Evolutionary conservation across 2,888 invertebrate species (phyloP).

Genomic region (Nineta flava): DNA sequence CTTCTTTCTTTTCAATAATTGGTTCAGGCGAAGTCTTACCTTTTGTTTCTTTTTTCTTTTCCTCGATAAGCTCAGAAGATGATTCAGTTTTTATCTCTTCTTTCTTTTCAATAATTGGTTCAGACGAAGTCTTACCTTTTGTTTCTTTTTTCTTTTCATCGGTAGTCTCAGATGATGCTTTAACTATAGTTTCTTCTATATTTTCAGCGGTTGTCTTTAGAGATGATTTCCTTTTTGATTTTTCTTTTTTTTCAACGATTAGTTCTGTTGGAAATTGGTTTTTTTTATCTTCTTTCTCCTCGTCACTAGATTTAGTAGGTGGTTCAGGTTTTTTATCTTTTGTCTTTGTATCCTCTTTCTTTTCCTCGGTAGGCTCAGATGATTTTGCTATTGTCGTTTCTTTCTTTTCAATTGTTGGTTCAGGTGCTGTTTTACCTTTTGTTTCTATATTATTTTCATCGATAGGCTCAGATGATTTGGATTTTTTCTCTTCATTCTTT

Average conservation of each 20-base stretch:
- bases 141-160: conserved; percentile 8
- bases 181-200: not conserved
- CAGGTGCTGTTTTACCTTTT: too few relatives aligned
- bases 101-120: conserved; percentile 1
- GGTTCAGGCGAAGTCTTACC: conserved; percentile 6
- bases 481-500: too few relatives aligned
- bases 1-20: conserved; percentile 2
- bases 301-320: too few relatives aligned
- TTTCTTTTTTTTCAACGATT: too few relatives aligned
- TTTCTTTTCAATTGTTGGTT: too few relatives aligned
- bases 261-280: too few relatives aligned
- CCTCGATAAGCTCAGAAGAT: not conserved
- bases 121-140: conserved; percentile 7
- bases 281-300: too few relatives aligned
- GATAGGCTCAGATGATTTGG: too few relatives aligned
- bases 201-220: not conserved
- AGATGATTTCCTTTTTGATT: conserved; percentile 8
- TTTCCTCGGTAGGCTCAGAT: not conserved
- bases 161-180: not conserved
- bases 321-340: too few relatives aligned
- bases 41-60: conserved; percentile 9
- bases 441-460: too few relatives aligned
- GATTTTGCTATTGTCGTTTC: too few relatives aligned
- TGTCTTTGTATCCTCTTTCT: too few relatives aligned
- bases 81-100: not conserved